Percentiles rank a stretch among this genome's conserved stretches.
phyloP scores from a whole-genome alignment of 2,113 vertebrate species.

The Lutjanus erythropterus region DNA sequence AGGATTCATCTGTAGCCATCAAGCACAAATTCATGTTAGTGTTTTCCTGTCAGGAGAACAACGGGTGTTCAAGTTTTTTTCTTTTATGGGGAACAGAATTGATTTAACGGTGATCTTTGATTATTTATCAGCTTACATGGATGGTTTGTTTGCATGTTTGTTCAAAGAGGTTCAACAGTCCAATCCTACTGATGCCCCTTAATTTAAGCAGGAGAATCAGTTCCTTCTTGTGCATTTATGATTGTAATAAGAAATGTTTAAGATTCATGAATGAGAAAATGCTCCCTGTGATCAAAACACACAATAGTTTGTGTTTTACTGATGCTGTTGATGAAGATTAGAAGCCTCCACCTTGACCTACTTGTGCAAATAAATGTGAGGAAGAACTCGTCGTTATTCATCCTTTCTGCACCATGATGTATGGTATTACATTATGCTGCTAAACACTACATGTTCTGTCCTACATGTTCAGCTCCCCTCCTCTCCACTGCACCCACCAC shows the following conservation, averaged over 20 bases:
- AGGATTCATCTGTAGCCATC: slow-evolving; percentile 1
- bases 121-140: neutral
- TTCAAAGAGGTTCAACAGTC: neutral
- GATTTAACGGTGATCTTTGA: slow-evolving; percentile 3
- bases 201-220: neutral
- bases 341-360: neutral
- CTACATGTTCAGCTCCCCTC: neutral
- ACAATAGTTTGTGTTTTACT: neutral
- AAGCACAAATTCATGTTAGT: slow-evolving; percentile 11
- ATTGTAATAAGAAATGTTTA: neutral
- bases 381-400: neutral
- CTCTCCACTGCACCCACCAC: neutral
- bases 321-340: neutral
- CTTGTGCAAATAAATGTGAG: neutral
- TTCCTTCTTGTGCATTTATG: neutral
- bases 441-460: neutral
- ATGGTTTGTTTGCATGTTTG: neutral
- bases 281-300: neutral
- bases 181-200: neutral
- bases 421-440: neutral
- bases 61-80: neutral
- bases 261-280: neutral
- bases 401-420: slow-evolving; percentile 2
- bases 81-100: neutral
- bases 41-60: neutral